phyloP scores from a whole-genome alignment of 64 coral and sea anemone genomes.

The Orbicella faveolata region DNA sequence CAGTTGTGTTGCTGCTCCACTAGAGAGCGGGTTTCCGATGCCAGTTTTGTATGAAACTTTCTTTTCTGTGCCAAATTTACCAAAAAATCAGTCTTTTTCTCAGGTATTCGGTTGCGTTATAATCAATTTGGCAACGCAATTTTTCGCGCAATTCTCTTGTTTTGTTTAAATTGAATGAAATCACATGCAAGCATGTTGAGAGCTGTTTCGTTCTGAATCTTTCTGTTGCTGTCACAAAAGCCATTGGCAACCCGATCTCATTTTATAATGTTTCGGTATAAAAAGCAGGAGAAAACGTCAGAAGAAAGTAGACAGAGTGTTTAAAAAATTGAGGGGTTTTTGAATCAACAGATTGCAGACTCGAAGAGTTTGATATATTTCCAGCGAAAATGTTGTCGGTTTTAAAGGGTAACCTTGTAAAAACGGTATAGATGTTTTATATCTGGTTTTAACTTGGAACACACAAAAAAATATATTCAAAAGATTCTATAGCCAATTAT shows the following conservation, averaged over 20 bases:
- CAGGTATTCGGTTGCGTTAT: background rate
- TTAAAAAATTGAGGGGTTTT: background rate
- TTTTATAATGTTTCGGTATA: background rate
- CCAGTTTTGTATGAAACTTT: too few relatives aligned
- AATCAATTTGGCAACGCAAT: background rate
- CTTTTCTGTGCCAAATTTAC: background rate
- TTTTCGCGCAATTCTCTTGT: too few relatives aligned
- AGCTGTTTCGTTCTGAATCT: background rate
- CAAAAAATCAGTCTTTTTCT: background rate
- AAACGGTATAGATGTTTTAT: background rate
- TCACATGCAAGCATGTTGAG: background rate
- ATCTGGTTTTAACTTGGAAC: background rate
- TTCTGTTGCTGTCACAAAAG: background rate
- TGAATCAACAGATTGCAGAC: background rate
- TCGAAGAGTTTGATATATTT: background rate
- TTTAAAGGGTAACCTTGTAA: background rate
- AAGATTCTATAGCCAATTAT: background rate
- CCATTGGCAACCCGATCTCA: background rate
- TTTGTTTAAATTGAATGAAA: background rate
- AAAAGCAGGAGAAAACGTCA: background rate
- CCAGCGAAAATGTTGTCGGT: background rate
- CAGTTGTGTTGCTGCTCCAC: too few relatives aligned
- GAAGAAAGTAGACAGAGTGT: background rate
- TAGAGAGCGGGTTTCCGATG: too few relatives aligned
- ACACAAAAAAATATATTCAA: background rate